Evolutionary conservation across 1,140 invertebrate species (phyloP), one percentile per base, ranked within the genome.

Genomic region (Armadillidium nasatum): DNA sequence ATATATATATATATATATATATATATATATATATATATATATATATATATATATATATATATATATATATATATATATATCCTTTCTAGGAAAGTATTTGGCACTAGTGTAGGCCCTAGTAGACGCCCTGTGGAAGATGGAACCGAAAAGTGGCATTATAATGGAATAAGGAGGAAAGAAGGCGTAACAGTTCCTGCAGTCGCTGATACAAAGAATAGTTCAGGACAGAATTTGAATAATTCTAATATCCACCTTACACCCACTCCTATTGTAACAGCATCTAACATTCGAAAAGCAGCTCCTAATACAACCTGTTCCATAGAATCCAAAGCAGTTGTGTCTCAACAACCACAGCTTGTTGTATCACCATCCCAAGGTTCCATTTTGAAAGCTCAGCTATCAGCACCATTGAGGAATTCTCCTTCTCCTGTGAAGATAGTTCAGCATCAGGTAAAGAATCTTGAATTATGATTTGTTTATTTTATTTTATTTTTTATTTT

Each of bases 381-480:
- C n/a, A 92, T 92, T 84, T 87, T 92, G 21, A 92, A 92, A 87
- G 91, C 90, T 82, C 91, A 91, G 84, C 86, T 92, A 75, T 91
- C 90, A 83, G 89, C 90, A 79, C 90, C 90, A 76, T 88, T 89
- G 72, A 90, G 89, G 85, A 85, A 85, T 76, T 77, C 70, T 66
- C 77, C 76, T 69, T 78, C 75, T n/a, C 78, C 72, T 22, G 43
- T 77, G 74, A 23, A 78, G 66, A 33, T 76, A 7, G 21, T 45
- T 73, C 74, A 67, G 44, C 71, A 54, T 66, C 69, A 77, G 71
- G 76, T 78, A 76, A 76, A 22, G 54, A 44, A 67, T 75, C 21
- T 54, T 68, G 46, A 60, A 68, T 79, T 67, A 15, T 50, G 69
- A 70, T 74, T 67, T 66, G 1, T 67, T 74, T 72, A 4, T 19